Conservation (phyloP, 1,140 invertebrate species). For the Euwallacea fornicatus region DNA sequence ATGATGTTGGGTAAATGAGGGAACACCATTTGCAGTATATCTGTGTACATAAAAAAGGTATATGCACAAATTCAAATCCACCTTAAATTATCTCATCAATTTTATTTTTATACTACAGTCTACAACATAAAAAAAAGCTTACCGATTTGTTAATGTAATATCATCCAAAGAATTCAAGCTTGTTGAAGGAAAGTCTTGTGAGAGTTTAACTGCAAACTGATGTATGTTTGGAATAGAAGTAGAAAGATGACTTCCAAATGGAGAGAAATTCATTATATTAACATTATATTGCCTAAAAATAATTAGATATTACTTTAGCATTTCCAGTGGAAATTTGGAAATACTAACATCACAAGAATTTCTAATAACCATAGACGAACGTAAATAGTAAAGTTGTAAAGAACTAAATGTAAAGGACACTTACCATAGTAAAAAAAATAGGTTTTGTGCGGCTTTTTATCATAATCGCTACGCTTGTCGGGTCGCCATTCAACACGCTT, state of each 20-base stretch:
- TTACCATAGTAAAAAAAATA: background rate
- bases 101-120: background rate
- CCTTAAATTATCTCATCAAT: background rate
- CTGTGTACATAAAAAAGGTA: constrained; percentile 30
- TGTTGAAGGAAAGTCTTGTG: constrained; percentile 56
- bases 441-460: constrained; percentile 1
- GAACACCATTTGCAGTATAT: constrained; percentile 52
- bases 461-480: constrained; percentile 6
- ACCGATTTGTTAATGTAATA: constrained; percentile 36
- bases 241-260: constrained; percentile 66
- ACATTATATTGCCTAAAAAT: background rate
- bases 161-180: constrained; percentile 43
- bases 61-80: background rate
- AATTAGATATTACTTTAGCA: background rate
- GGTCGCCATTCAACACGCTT: constrained; percentile 1
- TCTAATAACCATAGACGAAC: too few species aligned
- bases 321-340: too few species aligned
- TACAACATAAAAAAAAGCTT: constrained; percentile 1
- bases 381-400: too few species aligned
- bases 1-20: constrained; percentile 52
- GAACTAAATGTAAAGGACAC: too few species aligned
- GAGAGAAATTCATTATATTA: constrained; percentile 64
- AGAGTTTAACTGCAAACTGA: constrained; percentile 61
- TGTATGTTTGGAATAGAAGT: constrained; percentile 65
- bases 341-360: too few species aligned